A percentile compares a stretch with the other conserved stretches of the same genome.
Evolutionary conservation across 2,888 invertebrate genomes (phyloP).

Genomic region (Pseudoips prasinana): DNA sequence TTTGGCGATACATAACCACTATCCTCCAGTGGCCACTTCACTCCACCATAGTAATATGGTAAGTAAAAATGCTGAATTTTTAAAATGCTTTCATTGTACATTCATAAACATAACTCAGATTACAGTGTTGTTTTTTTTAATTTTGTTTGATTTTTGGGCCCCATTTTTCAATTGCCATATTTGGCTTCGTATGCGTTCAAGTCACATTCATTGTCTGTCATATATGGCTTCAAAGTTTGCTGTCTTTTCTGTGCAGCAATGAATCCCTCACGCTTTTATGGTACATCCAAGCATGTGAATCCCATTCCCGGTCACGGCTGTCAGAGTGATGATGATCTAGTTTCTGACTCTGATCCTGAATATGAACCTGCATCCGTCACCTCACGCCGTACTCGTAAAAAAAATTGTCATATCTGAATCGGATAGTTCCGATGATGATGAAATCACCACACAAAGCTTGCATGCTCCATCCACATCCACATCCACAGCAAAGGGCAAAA

Average conservation of each 20-base stretch:
- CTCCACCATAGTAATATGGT: no score
- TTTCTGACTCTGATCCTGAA: slow-evolving; percentile 3
- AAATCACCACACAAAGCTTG: background rate
- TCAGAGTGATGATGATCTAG: slow-evolving; percentile 5
- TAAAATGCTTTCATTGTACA: background rate
- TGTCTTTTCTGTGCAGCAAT: slow-evolving; percentile 5
- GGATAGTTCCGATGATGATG: slow-evolving; percentile 4
- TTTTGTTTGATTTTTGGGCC: background rate
- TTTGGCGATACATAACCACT: no score
- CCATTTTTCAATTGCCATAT: slow-evolving; percentile 4
- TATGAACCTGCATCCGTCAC: background rate
- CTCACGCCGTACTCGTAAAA: slow-evolving; percentile 1
- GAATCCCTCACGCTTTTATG: slow-evolving; percentile 7
- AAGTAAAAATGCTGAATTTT: background rate
- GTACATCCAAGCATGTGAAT: slow-evolving; percentile 3
- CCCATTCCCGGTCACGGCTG: slow-evolving; percentile 6
- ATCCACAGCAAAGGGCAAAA: background rate
- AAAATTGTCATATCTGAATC: slow-evolving; percentile 5
- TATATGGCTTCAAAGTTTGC: slow-evolving; percentile 7
- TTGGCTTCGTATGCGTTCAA: slow-evolving; percentile 11
- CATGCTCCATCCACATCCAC: background rate
- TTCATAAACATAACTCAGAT: background rate
- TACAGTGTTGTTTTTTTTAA: background rate
- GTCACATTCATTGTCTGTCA: background rate
- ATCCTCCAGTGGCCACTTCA: no score